phyloP scores from a whole-genome alignment of 2,888 invertebrate species.

The Coleophora flavipennella region DNA sequence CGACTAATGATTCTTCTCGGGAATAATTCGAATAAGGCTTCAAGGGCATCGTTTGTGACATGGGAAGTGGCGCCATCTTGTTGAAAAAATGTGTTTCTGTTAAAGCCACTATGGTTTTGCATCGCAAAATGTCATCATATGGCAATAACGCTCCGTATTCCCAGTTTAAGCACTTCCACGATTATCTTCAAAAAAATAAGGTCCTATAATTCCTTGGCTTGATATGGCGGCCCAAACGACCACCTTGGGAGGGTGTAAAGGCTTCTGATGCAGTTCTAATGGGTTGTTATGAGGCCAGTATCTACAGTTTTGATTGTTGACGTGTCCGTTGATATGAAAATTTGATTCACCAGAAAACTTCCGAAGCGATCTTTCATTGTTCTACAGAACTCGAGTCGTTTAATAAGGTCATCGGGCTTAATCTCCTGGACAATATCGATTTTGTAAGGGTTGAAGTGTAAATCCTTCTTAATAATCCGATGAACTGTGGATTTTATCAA shows the following conservation, averaged over 20 bases:
- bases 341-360: not conserved
- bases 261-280: constrained; percentile 2
- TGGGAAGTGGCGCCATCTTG: constrained; percentile 21
- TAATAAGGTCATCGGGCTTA: constrained; percentile 1
- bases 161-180: constrained; percentile 5
- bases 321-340: not conserved
- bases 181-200: constrained; percentile 7
- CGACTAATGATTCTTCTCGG: constrained; percentile 16
- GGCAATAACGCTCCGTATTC: constrained; percentile 6
- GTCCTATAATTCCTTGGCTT: constrained; percentile 7
- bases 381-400: not conserved
- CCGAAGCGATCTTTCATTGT: not conserved
- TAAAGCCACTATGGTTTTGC: too few species aligned
- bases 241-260: constrained; percentile 4
- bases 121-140: too few species aligned
- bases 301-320: not conserved
- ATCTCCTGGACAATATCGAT: not conserved
- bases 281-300: constrained; percentile 6
- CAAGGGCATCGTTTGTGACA: constrained; percentile 15
- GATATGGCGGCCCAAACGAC: constrained; percentile 9
- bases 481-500: not conserved
- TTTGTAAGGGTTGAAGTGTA: not conserved
- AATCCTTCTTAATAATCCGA: not conserved
- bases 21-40: constrained; percentile 15
- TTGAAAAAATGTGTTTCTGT: constrained; percentile 19